Evolutionary conservation across 2,888 invertebrate genomes (phyloP).

Genomic region (Phymatocera aterrima): DNA sequence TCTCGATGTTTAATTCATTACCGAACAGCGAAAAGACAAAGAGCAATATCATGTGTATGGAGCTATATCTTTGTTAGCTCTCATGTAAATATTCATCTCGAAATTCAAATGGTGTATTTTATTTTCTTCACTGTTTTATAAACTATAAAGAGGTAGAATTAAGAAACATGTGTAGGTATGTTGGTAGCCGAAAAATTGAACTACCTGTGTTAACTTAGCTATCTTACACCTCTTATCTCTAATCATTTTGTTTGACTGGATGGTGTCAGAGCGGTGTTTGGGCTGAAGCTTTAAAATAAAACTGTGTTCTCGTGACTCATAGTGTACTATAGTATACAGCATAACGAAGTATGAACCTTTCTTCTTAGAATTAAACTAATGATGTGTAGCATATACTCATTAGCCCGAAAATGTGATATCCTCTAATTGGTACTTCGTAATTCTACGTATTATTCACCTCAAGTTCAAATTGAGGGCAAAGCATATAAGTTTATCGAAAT

Average conservation of each 20-base stretch:
- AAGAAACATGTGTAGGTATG: background rate
- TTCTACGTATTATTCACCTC: background rate
- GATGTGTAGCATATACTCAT: background rate
- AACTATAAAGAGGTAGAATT: background rate
- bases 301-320: background rate
- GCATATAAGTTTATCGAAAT: background rate
- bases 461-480: background rate
- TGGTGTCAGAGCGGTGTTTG: background rate
- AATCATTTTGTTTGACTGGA: constrained; percentile 39
- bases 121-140: background rate
- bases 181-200: background rate
- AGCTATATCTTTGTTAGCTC: background rate
- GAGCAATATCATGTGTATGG: too few species aligned
- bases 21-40: background rate
- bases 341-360: background rate
- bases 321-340: background rate
- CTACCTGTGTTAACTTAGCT: background rate
- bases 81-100: too few species aligned
- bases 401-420: background rate
- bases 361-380: background rate
- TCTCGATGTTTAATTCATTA: background rate
- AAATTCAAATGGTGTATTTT: background rate
- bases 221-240: constrained; percentile 37
- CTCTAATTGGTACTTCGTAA: background rate
- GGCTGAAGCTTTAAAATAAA: constrained; percentile 9